A percentile compares a stretch with the other conserved stretches of the same genome.
Conservation (phyloP, 2,888 invertebrate genomes). For the Diadromus collaris region DNA sequence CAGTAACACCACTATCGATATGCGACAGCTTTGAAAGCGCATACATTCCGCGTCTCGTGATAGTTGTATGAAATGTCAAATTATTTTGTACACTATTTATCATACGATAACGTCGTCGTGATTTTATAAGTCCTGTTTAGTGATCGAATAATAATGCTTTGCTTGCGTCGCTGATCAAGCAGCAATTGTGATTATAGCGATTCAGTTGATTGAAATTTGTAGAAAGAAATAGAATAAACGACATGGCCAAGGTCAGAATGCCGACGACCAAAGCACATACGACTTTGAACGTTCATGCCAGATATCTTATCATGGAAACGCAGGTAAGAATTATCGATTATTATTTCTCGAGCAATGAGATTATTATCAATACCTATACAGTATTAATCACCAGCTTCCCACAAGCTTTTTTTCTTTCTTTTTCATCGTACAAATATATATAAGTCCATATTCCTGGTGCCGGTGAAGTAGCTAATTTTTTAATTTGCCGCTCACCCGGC, state of each 20-base stretch:
- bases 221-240: slow-evolving; percentile 23
- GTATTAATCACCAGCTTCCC: not conserved
- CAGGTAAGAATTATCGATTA: slow-evolving; percentile 53
- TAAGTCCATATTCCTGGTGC: not conserved
- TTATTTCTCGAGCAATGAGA: not conserved
- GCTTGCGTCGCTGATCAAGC: slow-evolving; percentile 11
- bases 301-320: slow-evolving; percentile 48
- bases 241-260: slow-evolving; percentile 61
- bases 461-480: not conserved
- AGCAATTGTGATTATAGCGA: slow-evolving; percentile 38
- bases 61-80: slow-evolving; percentile 54
- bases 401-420: not conserved
- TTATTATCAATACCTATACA: not conserved
- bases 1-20: slow-evolving; percentile 31
- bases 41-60: slow-evolving; percentile 13
- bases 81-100: slow-evolving; percentile 53
- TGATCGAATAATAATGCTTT: slow-evolving; percentile 22
- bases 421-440: not conserved
- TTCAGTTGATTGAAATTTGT: slow-evolving; percentile 36
- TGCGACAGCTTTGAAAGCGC: not conserved
- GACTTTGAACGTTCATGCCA: slow-evolving; percentile 54
- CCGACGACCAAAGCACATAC: slow-evolving; percentile 52
- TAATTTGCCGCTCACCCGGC: slow-evolving; percentile 27
- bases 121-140: slow-evolving; percentile 41
- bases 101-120: slow-evolving; percentile 35